Conservation (phyloP, 2,797 vertebrate species). For the Onychomys leucogaster region DNA sequence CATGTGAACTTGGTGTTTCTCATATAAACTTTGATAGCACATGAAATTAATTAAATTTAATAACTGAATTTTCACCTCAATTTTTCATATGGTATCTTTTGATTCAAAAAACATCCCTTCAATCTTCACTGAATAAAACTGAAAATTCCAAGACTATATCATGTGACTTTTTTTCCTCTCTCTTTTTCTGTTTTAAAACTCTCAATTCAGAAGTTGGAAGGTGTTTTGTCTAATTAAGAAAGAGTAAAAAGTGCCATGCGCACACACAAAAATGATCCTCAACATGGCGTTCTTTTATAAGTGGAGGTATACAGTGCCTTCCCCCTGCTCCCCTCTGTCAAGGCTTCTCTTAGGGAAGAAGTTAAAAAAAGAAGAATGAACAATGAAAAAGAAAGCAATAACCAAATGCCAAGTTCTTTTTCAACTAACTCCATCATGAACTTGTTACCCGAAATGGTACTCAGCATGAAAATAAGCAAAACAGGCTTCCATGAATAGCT, state of each 20-base stretch:
- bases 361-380: constrained; percentile 1
- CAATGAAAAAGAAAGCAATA: constrained; percentile 53
- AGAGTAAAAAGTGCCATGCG: background rate
- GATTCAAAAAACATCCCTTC: constrained; percentile 18
- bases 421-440: constrained; percentile 40
- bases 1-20: background rate
- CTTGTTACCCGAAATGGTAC: constrained; percentile 58
- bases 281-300: background rate
- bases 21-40: background rate
- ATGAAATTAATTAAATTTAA: constrained; percentile 8
- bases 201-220: background rate
- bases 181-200: constrained; percentile 54
- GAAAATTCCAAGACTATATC: background rate
- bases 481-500: constrained; percentile 61
- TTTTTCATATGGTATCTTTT: constrained; percentile 43
- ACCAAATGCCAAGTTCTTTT: constrained; percentile 51
- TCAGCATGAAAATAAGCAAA: constrained; percentile 58
- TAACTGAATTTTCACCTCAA: constrained; percentile 21
- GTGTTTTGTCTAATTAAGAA: constrained; percentile 24
- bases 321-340: background rate
- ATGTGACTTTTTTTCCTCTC: background rate
- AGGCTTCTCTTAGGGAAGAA: background rate
- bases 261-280: background rate
- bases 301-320: background rate
- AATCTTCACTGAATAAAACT: constrained; percentile 55